Conservation (phyloP, 2,888 invertebrate species). For the Agelastica alni region DNA sequence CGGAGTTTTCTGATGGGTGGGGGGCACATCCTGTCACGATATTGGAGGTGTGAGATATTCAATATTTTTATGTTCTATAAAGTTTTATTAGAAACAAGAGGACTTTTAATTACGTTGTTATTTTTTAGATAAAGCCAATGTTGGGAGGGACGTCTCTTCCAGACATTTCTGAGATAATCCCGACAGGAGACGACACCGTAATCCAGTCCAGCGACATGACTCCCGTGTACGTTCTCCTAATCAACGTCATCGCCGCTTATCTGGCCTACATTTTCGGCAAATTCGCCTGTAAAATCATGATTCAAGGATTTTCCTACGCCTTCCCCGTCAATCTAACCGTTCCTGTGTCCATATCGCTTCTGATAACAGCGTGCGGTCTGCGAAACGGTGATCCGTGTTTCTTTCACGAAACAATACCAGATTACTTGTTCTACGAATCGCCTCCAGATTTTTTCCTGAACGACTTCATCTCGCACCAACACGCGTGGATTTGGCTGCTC, state of each 20-base stretch:
- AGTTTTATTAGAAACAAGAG: no score
- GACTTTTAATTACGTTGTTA: no score
- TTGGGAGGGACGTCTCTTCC: conserved; percentile 67
- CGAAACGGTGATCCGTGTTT: conserved; percentile 86
- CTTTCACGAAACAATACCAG: conserved; percentile 82
- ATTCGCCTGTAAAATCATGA: conserved; percentile 94
- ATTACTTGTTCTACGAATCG: conserved; percentile 91
- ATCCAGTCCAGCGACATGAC: conserved; percentile 73
- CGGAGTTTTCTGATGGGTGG: conserved; percentile 74
- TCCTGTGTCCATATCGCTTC: conserved; percentile 83
- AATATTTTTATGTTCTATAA: no score
- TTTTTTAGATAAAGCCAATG: conserved; percentile 63
- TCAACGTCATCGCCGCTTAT: conserved; percentile 83
- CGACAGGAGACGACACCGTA: conserved; percentile 75
- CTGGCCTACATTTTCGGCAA: conserved; percentile 92
- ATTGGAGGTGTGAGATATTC: conserved; percentile 65
- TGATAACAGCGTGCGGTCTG: conserved; percentile 87
- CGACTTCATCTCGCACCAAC: conserved; percentile 83
- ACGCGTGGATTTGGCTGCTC: conserved; percentile 91
- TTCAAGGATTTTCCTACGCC: conserved; percentile 96
- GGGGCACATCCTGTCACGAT: conserved; percentile 78
- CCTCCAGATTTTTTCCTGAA: conserved; percentile 80
- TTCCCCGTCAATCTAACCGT: conserved; percentile 94
- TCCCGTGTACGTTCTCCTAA: conserved; percentile 74
- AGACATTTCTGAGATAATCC: conserved; percentile 76